phyloP scores from a whole-genome alignment of 2,113 vertebrate species.

The Rousettus leschenaultii region DNA sequence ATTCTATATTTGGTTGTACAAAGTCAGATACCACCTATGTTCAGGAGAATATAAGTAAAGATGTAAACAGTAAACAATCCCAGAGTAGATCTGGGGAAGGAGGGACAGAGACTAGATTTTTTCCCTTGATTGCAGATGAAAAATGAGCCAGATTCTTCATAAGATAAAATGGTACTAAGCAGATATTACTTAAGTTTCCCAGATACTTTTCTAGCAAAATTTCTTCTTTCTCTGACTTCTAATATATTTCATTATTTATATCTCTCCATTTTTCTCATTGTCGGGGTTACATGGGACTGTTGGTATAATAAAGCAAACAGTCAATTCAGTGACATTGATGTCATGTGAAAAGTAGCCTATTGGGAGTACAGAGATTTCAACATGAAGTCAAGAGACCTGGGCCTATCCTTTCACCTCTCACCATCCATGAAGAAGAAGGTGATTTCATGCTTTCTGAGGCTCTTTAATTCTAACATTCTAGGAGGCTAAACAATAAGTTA shows the following conservation, averaged over 20 bases:
- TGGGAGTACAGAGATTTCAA: neutral
- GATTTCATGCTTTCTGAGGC: neutral
- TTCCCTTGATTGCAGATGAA: neutral
- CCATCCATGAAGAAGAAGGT: neutral
- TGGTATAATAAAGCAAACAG: neutral
- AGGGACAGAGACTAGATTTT: neutral
- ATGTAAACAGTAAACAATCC: neutral
- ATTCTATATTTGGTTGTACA: neutral
- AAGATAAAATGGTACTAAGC: neutral
- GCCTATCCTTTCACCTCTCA: neutral
- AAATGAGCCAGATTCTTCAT: neutral
- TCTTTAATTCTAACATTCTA: neutral
- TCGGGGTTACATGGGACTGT: neutral
- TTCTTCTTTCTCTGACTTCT: neutral
- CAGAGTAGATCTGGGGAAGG: neutral
- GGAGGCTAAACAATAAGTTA: neutral
- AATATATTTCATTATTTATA: neutral
- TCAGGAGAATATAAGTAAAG: neutral
- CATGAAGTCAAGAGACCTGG: neutral
- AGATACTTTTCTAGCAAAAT: neutral
- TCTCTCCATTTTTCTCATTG: neutral
- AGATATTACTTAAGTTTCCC: neutral
- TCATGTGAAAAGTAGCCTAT: neutral
- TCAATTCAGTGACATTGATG: neutral
- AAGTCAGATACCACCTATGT: neutral